Evolutionary conservation across 2,113 vertebrate species (phyloP).

Genomic region (Laterallus jamaicensis): DNA sequence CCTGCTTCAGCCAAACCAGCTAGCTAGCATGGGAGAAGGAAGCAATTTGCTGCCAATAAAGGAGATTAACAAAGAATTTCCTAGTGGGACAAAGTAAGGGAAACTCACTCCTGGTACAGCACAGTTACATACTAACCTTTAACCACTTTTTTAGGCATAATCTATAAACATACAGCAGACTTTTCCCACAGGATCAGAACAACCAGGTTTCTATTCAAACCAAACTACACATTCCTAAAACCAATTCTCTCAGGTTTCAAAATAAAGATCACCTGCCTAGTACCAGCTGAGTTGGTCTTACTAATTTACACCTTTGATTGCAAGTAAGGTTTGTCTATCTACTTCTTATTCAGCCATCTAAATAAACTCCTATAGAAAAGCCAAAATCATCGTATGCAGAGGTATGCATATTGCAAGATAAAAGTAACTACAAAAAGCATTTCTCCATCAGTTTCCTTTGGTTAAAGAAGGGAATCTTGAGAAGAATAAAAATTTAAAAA

Average conservation of each 20-base stretch:
- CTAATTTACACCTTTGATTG: background rate
- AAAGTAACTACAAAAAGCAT: background rate
- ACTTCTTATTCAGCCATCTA: background rate
- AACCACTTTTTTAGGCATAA: background rate
- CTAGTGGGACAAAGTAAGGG: background rate
- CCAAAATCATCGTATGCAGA: background rate
- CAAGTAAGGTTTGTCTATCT: background rate
- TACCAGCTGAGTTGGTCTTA: background rate
- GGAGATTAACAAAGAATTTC: background rate
- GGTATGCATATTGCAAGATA: background rate
- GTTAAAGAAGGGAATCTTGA: background rate
- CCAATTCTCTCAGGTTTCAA: background rate
- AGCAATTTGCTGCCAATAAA: constrained; percentile 20
- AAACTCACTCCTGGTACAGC: background rate
- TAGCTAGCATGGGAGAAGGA: background rate
- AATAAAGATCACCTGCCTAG: background rate
- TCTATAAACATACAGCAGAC: background rate
- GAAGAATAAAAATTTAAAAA: background rate
- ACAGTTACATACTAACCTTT: background rate
- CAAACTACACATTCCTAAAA: background rate
- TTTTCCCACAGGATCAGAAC: background rate
- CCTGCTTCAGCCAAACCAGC: background rate
- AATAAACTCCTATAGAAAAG: background rate
- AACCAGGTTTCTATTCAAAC: background rate
- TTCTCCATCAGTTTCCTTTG: background rate